Evolutionary conservation across 2,888 invertebrate species (phyloP).

Genomic region (Cylindroiulus punctatus): DNA sequence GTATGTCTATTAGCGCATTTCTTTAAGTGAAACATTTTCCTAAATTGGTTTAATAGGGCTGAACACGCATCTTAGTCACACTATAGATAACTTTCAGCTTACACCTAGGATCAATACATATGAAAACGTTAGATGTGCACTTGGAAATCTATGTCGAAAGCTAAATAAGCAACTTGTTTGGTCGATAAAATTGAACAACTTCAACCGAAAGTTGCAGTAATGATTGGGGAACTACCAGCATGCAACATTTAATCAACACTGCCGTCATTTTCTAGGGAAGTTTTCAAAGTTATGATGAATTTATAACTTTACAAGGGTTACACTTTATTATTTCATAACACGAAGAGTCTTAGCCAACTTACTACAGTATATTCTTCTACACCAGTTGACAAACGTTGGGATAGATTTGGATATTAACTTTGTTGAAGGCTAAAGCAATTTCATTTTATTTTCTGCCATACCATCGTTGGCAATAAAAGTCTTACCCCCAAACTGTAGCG

Average conservation of each 20-base stretch:
- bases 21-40: background rate
- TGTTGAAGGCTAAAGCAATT: too few relatives aligned
- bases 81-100: background rate
- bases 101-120: conserved; percentile 19
- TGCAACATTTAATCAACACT: background rate
- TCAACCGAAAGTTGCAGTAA: background rate
- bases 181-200: background rate
- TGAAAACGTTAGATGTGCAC: background rate
- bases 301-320: too few relatives aligned
- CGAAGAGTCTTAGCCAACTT: too few relatives aligned
- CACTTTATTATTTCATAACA: too few relatives aligned
- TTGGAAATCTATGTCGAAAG: background rate
- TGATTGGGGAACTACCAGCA: conserved; percentile 27
- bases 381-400: too few relatives aligned
- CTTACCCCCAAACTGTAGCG: too few relatives aligned
- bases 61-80: background rate
- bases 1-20: background rate
- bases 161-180: conserved; percentile 11
- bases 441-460: too few relatives aligned
- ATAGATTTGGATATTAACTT: too few relatives aligned
- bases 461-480: too few relatives aligned
- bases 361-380: too few relatives aligned
- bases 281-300: too few relatives aligned
- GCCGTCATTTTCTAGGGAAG: too few relatives aligned
- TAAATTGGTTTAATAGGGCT: conserved; percentile 14